These are phyloP conservation scores for Oreochromis grahami DNA, from an alignment of 2,797 vertebrate species.

Conservation along the genomic window DNA sequence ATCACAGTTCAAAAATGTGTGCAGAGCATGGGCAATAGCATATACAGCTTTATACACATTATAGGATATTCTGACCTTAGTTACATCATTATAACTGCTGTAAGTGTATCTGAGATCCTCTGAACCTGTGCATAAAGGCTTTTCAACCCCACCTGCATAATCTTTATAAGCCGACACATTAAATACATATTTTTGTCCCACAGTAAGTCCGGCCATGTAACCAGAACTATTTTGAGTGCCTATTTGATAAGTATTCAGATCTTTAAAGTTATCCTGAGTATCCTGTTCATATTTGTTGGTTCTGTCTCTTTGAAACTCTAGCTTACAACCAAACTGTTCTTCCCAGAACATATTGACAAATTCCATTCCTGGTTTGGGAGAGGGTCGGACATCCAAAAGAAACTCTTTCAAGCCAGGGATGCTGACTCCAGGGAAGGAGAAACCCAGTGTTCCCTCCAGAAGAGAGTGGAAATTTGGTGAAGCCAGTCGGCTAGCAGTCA, in stretches of 20 bases:
- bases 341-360: slow-evolving; percentile 78
- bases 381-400: slow-evolving; percentile 59
- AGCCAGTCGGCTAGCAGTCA: slow-evolving; percentile 62
- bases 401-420: slow-evolving; percentile 67
- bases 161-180: slow-evolving; percentile 2
- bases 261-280: background rate
- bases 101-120: slow-evolving; percentile 50
- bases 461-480: slow-evolving; percentile 48
- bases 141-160: slow-evolving; percentile 7
- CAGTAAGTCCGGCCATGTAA: background rate
- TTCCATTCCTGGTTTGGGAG: slow-evolving; percentile 57
- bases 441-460: slow-evolving; percentile 72
- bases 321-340: slow-evolving; percentile 56
- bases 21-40: slow-evolving; percentile 71
- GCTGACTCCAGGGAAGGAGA: slow-evolving; percentile 73
- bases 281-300: background rate
- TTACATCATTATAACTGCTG: slow-evolving; percentile 66
- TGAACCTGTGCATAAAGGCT: slow-evolving; percentile 42
- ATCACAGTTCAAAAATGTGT: slow-evolving; percentile 54
- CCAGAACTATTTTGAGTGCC: background rate
- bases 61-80: slow-evolving; percentile 66
- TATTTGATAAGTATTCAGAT: background rate
- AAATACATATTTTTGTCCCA: background rate
- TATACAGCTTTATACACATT: slow-evolving; percentile 79
- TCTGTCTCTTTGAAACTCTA: background rate